A percentile compares a stretch with the other conserved stretches of the same genome.
These are phyloP conservation scores for Temnopleurus reevesii DNA, from an alignment of 53 echinoderm and acorn worm genomes.

Conservation along the genomic window DNA sequence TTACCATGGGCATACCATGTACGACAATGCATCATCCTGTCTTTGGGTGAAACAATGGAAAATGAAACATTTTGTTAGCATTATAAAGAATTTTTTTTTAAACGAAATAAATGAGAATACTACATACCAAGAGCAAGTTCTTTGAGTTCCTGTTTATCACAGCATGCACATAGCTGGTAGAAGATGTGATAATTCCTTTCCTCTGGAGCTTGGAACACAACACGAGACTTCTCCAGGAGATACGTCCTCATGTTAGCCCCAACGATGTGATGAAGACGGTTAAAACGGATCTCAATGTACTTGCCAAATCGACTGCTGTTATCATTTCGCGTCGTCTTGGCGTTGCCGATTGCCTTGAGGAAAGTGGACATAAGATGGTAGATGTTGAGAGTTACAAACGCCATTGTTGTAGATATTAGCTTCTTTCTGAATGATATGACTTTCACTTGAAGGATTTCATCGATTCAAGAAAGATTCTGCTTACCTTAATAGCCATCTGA, in stretches of 20 bases:
- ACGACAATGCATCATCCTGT: no score
- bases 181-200: conserved; percentile 99
- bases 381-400: conserved; percentile 47
- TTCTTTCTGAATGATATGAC: conserved; percentile 41
- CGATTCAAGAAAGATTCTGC: conserved; percentile 29
- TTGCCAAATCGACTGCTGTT: conserved; percentile 99
- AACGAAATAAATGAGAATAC: background rate
- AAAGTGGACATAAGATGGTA: conserved; percentile 46
- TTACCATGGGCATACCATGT: background rate
- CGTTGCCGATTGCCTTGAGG: conserved; percentile 93
- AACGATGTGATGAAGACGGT: conserved; percentile 87
- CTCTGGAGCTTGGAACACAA: conserved; percentile 96
- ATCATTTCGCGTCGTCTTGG: conserved; percentile 98
- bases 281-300: conserved; percentile 97
- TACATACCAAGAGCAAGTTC: conserved; percentile 81
- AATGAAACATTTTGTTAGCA: background rate
- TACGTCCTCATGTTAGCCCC: conserved; percentile 99
- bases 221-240: conserved; percentile 95
- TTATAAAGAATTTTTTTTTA: background rate
- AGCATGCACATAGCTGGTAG: conserved; percentile 93
- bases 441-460: conserved; percentile 28
- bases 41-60: background rate
- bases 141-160: conserved; percentile 76
- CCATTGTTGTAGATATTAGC: background rate
- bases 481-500: background rate